Base-by-base conservation (phyloP, 2,888 invertebrate species). In the Monoplex corrugatus region DNA sequence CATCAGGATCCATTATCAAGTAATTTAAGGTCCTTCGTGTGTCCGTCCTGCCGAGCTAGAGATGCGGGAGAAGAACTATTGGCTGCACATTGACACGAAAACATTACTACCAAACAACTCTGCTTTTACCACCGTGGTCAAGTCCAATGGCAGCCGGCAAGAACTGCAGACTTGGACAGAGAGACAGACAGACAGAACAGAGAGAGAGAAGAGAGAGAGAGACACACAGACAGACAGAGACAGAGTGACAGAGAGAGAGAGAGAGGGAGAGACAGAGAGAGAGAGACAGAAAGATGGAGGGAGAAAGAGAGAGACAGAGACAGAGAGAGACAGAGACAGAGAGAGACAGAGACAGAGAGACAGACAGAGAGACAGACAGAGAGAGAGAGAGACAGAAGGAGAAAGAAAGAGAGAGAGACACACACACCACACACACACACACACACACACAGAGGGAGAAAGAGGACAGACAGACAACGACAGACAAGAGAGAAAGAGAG, bases 151-250 rank as follows among this genome's bases (percentile, higher is more conserved):
- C n/a, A n/a, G n/a, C n/a, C n/a, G n/a, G n/a, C n/a, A n/a, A n/a
- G n/a, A n/a, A n/a, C n/a, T n/a, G n/a, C n/a, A n/a, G n/a, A n/a
- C n/a, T n/a, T n/a, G n/a, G n/a, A n/a, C n/a, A n/a, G n/a, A n/a
- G n/a, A n/a, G n/a, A n/a, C n/a, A n/a, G n/a, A n/a, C n/a, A n/a
- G n/a, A n/a, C n/a, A n/a, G n/a, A n/a, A n/a, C n/a, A n/a, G n/a
- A n/a, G n/a, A n/a, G n/a, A n/a, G n/a, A n/a, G n/a, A n/a, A n/a
- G n/a, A n/a, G n/a, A n/a, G n/a, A n/a, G n/a, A n/a, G n/a, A n/a
- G n/a, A n/a, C 1, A 57, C 28, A 86, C 63, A 87, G 40, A 87
- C 68, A 87, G 40, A 87, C 45, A 23, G 6, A 75, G 32, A 75
- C 8, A 63, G 23, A 63, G 23, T 16, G 13, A 63, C 63, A 63